phyloP scores from a whole-genome alignment of 2,113 vertebrate species.

The Thalassoma bifasciatum region DNA sequence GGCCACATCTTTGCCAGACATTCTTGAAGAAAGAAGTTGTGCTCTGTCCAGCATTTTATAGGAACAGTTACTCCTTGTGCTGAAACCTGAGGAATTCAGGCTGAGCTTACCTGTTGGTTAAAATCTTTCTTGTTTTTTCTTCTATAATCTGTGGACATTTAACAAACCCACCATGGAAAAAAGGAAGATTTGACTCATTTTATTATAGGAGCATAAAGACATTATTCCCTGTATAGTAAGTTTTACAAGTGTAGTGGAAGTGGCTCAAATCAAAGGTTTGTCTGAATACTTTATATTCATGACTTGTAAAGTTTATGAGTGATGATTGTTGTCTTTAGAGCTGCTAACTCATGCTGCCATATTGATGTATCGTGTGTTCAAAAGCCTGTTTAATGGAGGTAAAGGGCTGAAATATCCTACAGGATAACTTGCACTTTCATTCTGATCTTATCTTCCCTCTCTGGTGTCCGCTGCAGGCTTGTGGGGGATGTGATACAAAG shows the following conservation, averaged over 20 bases:
- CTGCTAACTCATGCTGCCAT: background rate
- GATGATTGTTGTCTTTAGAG: background rate
- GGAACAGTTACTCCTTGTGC: conserved; percentile 47
- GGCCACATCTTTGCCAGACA: conserved; percentile 55
- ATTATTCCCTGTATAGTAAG: background rate
- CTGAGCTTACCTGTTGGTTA: conserved; percentile 30
- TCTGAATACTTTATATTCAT: conserved; percentile 4
- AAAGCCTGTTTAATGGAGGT: conserved; percentile 15
- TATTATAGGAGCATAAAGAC: background rate
- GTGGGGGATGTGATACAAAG: conserved; percentile 43
- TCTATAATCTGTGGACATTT: background rate
- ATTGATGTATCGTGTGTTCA: background rate
- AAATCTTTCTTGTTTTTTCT: conserved; percentile 7
- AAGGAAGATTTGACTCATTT: background rate
- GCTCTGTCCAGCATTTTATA: conserved; percentile 2
- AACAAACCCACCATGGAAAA: background rate
- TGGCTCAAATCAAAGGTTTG: conserved; percentile 8
- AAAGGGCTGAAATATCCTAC: conserved; percentile 47
- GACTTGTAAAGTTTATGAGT: background rate
- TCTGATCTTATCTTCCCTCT: conserved; percentile 41
- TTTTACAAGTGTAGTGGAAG: background rate
- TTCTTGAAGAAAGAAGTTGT: conserved; percentile 54
- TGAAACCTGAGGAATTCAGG: conserved; percentile 19
- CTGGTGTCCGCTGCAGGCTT: conserved; percentile 31
- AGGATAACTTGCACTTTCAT: conserved; percentile 44